Evolutionary conservation across 2,888 invertebrate species (phyloP).

Genomic region (Pterostichus niger): DNA sequence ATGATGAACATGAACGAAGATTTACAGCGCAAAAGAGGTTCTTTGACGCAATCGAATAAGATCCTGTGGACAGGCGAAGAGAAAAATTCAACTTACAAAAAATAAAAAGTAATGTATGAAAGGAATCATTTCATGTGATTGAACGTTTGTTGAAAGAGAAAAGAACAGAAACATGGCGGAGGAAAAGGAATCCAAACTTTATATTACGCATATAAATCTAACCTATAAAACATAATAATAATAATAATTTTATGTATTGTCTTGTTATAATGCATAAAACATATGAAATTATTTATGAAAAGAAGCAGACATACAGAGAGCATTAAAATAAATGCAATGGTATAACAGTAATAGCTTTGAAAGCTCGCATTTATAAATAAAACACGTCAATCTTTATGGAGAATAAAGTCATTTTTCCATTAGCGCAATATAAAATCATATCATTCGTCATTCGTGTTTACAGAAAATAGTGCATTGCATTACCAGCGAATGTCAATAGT

Average conservation of each 20-base stretch:
- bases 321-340: too few species aligned
- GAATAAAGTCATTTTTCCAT: conserved; percentile 2
- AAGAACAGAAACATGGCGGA: not conserved
- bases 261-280: too few species aligned
- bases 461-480: not conserved
- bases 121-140: not conserved
- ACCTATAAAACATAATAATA: not conserved
- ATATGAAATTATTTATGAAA: too few species aligned
- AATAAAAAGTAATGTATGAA: conserved; percentile 7
- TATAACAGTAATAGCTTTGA: too few species aligned
- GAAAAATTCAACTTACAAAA: not conserved
- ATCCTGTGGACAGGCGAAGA: conserved; percentile 30
- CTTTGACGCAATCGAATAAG: conserved; percentile 33
- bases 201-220: not conserved
- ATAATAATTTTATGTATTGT: not conserved
- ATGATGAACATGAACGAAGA: conserved; percentile 10
- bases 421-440: not conserved
- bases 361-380: too few species aligned
- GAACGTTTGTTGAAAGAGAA: conserved; percentile 3
- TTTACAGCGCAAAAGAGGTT: conserved; percentile 20
- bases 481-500: not conserved
- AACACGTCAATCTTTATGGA: not conserved
- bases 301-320: too few species aligned
- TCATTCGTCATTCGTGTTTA: conserved; percentile 8
- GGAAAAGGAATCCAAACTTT: not conserved